Base-by-base conservation (phyloP, 2,888 invertebrate species). In the Coenonympha glycerion region DNA sequence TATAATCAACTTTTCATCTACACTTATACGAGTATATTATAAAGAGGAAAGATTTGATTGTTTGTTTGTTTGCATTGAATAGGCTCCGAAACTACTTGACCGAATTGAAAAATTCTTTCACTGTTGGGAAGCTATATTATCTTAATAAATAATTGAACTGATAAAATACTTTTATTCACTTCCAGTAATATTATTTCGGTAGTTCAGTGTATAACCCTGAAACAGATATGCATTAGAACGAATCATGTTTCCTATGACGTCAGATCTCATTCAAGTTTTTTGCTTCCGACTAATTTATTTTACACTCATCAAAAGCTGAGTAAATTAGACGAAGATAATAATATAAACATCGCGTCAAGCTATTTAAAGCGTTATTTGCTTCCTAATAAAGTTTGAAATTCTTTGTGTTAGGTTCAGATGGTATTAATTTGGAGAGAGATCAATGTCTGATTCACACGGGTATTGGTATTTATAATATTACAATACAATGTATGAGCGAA, bases 221-320 rank as follows among this genome's bases (percentile, higher is more conserved):
- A 47, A 47, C 36, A 22, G 30, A 44, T 44, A 49, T 36, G 19
- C 28, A 8, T 30, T 52, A 40, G 34, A 36, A 41, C 41, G 41
- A 31, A 18, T 36, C 24, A 49, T 34, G 24, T 42, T 44, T 52
- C 52, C 55, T 33, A 52, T 54, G 52, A 53, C 54, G 54, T 54
- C 54, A 55, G 46, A 49, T 9, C 39, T 50, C 59, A 55, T 59
- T 60, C 57, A 59, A 50, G 42, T 31, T 42, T 57, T 59, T 55
- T 52, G 48, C 52, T 22, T 22, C 16, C 16, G 19, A 39, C 30
- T 57, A 51, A 57, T 53, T 57, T 53, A 56, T 55, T 49, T 15
- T 33, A 44, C 44, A 21, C 44, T 33, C 44, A 18, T 44, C 44
- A 33, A 33, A 44, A 11, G 31, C 33, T 15, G 22, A 30, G 9